Conservation (phyloP, 2,888 invertebrate genomes). For the Lucinisca nassula region DNA sequence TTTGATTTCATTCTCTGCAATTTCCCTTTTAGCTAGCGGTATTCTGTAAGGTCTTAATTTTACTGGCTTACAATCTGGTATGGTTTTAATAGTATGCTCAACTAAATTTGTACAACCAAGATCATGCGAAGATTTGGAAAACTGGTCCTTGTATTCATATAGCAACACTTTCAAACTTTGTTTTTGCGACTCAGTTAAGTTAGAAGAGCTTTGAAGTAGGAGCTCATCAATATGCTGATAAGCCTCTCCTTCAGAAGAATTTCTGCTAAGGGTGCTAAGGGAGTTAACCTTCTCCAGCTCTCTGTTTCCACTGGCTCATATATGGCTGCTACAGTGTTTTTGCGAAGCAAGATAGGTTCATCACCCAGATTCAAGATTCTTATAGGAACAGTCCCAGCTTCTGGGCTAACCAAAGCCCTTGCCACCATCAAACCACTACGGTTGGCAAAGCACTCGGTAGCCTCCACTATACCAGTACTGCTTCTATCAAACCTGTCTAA, state of each 20-base stretch:
- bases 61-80: constrained; percentile 27
- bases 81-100: constrained; percentile 49
- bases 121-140: constrained; percentile 33
- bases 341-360: constrained; percentile 12
- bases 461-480: not conserved
- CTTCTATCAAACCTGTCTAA: not conserved
- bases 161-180: not conserved
- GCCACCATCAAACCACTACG: constrained; percentile 22
- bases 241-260: not conserved
- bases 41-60: constrained; percentile 42
- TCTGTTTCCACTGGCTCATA: constrained; percentile 12
- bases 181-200: not conserved
- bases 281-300: not conserved
- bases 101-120: constrained; percentile 32
- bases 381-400: constrained; percentile 30
- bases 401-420: constrained; percentile 29
- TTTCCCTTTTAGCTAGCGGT: constrained; percentile 49
- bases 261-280: not conserved
- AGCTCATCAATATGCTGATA: not conserved
- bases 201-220: not conserved
- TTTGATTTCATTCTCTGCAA: constrained; percentile 34
- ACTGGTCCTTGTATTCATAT: constrained; percentile 23
- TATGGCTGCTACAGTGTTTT: constrained; percentile 27
- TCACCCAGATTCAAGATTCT: constrained; percentile 20
- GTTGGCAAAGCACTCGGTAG: not conserved